Base-by-base conservation (phyloP, 92 coral and sea anemone genomes). In the Epizoanthus rinbou region DNA sequence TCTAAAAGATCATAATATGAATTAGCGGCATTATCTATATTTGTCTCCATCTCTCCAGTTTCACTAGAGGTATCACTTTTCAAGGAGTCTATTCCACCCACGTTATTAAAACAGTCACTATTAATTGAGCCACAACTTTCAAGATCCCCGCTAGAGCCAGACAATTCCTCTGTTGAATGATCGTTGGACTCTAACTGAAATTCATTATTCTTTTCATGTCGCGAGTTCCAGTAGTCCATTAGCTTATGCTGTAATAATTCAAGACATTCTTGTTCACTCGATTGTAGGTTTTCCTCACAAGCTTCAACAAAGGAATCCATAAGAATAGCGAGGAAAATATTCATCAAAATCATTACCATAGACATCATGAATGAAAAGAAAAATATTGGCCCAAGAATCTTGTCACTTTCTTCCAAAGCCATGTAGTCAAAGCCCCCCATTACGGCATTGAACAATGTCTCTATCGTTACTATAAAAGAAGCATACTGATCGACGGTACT, bases 221-320 rank as follows among this genome's bases (percentile, higher is more conserved):
- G 71, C 35, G 58, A 28, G 50, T 9, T 78, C 43, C 63, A 78
- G 24, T 19, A 78, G 58, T 78, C 71, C 15, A 17, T 70, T 15
- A 78, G 8, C 22, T 31, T 60, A 10, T 78, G 70, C 58, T 63
- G 59, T 21, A 87, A 53, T 69, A 88, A 86, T 9, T 97, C 97
- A 1, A 94, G 83, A 3, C 92, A 86, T 59, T 92, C 95, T 17
- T 83, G 74, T 57, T 97, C 99, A 65, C 85, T 84, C 31, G 90
- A 86, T 72, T 85, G 79, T 17, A 81, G 74, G 45, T 87, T 69
- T 23, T 95, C 92, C 6, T 92, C 96, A n/a, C 91, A 94, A 9
- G 95, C 99, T 25, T 94, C 92, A 28, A 89, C 93, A 79, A 90
- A 97, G 45, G 96, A 85, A 68, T 97, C 99, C 91, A 90, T 94